phyloP scores from a whole-genome alignment of 2,797 vertebrate genomes.

The Molothrus aeneus region DNA sequence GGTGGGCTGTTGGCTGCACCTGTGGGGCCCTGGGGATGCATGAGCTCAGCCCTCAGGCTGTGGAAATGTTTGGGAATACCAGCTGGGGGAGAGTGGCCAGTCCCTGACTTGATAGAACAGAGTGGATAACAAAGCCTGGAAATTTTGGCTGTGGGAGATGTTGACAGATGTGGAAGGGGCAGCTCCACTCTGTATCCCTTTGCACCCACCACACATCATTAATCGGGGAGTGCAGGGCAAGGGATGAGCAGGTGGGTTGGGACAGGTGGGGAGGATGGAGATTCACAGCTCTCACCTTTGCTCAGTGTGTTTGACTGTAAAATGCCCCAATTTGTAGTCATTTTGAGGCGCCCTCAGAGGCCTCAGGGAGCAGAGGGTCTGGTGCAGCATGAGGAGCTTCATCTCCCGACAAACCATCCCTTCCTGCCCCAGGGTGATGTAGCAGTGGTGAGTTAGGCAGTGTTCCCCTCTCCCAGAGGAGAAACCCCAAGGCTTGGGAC shows the following conservation, averaged over 20 bases:
- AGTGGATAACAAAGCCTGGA: not conserved
- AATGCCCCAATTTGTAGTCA: not conserved
- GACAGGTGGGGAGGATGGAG: fast-evolving
- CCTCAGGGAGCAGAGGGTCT: not conserved
- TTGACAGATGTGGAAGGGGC: not conserved
- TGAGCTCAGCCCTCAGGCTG: not conserved
- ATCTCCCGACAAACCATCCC: not conserved
- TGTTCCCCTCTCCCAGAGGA: not conserved
- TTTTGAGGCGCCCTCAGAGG: not conserved
- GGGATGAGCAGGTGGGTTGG: not conserved
- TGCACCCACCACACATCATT: fast-evolving
- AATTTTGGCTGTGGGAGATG: not conserved
- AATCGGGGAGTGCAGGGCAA: fast-evolving
- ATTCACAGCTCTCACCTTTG: not conserved
- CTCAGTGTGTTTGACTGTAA: fast-evolving
- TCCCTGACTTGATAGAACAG: not conserved
- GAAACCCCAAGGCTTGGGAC: not conserved
- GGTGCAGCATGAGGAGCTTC: fast-evolving
- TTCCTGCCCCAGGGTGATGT: not conserved
- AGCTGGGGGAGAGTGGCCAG: not conserved
- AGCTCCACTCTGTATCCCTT: not conserved
- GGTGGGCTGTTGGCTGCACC: not conserved
- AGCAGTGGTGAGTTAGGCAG: not conserved
- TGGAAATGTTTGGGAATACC: not conserved
- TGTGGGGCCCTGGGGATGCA: not conserved